Conservation (phyloP, 2,113 vertebrate genomes). For the Phalacrocorax carbo region DNA sequence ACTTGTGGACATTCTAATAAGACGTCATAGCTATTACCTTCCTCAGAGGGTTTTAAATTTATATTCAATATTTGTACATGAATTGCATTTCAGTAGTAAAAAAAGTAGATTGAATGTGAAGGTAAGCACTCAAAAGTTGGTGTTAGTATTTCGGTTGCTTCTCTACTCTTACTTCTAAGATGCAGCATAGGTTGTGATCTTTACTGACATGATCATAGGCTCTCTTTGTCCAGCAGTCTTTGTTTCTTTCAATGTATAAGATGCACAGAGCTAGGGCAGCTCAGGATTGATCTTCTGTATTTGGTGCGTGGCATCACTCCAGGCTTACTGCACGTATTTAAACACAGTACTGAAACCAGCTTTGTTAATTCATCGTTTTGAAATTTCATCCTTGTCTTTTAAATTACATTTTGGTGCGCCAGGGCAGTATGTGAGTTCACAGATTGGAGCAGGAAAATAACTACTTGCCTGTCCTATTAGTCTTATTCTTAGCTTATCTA, state of each 20-base stretch:
- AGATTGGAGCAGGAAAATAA: not conserved
- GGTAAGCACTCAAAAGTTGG: not conserved
- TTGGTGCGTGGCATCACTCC: not conserved
- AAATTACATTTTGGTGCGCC: not conserved
- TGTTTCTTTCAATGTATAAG: not conserved
- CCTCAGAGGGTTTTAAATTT: not conserved
- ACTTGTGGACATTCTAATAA: not conserved
- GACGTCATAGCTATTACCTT: not conserved
- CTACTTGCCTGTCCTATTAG: not conserved
- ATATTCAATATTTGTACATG: not conserved
- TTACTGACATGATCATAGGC: not conserved
- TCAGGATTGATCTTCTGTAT: not conserved
- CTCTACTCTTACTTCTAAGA: not conserved
- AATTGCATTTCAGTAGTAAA: not conserved
- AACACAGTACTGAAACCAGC: not conserved
- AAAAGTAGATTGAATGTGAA: not conserved
- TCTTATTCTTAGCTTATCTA: not conserved
- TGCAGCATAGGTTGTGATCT: not conserved
- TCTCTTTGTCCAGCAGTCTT: not conserved
- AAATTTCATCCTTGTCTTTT: not conserved
- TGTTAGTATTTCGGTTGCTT: not conserved
- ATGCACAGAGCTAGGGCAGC: not conserved
- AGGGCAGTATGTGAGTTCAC: not conserved
- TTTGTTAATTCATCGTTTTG: not conserved
- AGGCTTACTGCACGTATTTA: not conserved